Evolutionary conservation across 2,113 vertebrate species (phyloP).

Genomic region (Xenotilapia leptura): DNA sequence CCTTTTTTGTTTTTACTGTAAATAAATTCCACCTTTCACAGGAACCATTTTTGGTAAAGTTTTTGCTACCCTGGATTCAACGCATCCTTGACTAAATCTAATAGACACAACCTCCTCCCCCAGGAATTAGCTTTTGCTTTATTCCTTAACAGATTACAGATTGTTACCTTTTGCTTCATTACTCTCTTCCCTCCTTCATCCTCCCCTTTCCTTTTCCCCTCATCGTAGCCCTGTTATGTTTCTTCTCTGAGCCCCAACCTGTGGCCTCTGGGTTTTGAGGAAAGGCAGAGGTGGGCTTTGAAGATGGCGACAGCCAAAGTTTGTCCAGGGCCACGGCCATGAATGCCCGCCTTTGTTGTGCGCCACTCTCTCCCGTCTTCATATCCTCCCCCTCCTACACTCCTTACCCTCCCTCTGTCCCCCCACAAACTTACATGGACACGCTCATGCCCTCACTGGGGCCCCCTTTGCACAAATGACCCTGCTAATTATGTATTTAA

Average conservation of each 20-base stretch:
- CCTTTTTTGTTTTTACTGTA: background rate
- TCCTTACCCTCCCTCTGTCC: slow-evolving; percentile 26
- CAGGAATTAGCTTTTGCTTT: background rate
- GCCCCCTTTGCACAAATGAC: slow-evolving; percentile 62
- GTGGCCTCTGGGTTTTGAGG: slow-evolving; percentile 65
- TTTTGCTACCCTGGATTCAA: background rate
- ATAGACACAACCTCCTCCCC: background rate
- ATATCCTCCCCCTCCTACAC: slow-evolving; percentile 28
- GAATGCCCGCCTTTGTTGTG: slow-evolving; percentile 72
- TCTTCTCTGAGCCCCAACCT: slow-evolving; percentile 48
- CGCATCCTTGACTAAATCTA: background rate
- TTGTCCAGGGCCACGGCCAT: slow-evolving; percentile 54
- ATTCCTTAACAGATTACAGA: slow-evolving; percentile 46
- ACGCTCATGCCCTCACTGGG: slow-evolving; percentile 37
- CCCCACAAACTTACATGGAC: slow-evolving; percentile 39
- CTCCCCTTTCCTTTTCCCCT: slow-evolving; percentile 20
- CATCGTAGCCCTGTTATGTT: slow-evolving; percentile 38
- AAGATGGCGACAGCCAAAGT: slow-evolving; percentile 58
- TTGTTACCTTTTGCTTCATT: slow-evolving; percentile 49
- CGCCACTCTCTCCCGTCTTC: slow-evolving; percentile 43
- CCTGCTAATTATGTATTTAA: slow-evolving; percentile 74
- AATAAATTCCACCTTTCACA: background rate
- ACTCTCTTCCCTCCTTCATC: background rate
- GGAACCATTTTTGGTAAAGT: background rate
- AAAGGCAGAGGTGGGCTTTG: slow-evolving; percentile 70